Evolutionary conservation across 2,797 vertebrate species (phyloP).

Genomic region (Neosilurus hyrtlii): DNA sequence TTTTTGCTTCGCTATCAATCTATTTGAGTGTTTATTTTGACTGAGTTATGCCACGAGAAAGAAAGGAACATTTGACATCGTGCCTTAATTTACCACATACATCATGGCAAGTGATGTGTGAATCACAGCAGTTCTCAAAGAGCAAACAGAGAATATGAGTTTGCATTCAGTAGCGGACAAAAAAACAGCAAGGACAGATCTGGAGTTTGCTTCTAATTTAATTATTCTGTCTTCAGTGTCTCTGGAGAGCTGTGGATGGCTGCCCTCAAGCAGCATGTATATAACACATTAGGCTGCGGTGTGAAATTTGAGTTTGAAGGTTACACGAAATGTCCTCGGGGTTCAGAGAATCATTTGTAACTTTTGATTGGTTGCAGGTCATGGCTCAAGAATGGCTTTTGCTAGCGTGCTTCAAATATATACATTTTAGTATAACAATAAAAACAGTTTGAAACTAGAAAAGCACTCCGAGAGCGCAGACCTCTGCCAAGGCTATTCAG

Average conservation of each 20-base stretch:
- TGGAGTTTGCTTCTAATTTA: slow-evolving; percentile 50
- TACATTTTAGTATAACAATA: no score
- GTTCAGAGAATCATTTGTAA: slow-evolving; percentile 45
- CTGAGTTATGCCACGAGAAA: background rate
- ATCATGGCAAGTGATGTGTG: background rate
- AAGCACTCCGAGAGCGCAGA: no score
- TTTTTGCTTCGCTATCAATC: background rate
- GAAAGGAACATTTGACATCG: background rate
- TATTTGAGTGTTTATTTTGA: slow-evolving; percentile 15
- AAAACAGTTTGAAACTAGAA: no score
- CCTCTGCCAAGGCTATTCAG: no score
- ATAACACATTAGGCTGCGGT: slow-evolving; percentile 50
- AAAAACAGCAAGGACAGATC: slow-evolving; percentile 23
- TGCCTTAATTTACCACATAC: background rate
- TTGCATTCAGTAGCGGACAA: background rate
- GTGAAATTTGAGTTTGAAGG: slow-evolving; percentile 55
- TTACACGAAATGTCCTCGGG: slow-evolving; percentile 50
- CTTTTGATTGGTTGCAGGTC: slow-evolving; percentile 49
- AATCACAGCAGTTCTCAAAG: background rate
- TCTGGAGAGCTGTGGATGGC: slow-evolving; percentile 54
- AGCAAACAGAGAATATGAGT: background rate
- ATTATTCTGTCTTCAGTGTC: slow-evolving; percentile 56
- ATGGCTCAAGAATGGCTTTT: slow-evolving; percentile 25
- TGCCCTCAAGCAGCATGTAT: slow-evolving; percentile 56
- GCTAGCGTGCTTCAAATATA: slow-evolving; percentile 3